Percentiles rank a stretch among this genome's conserved stretches.
Evolutionary conservation across 1,140 invertebrate genomes (phyloP).

Genomic region (Drosophila melanogaster): Release_6_plus_ISO1_MT NT_033777.3:8455501-8456000

Average conservation of each 20-base stretch:
- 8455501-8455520: slow-evolving; percentile 80
- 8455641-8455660: neutral
- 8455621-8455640: slow-evolving; percentile 12
- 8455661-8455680: neutral
- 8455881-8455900: neutral
- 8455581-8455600: slow-evolving; percentile 70
- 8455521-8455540: slow-evolving; percentile 75
- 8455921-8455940: neutral
- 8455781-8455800: slow-evolving; percentile 16
- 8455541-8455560: slow-evolving; percentile 53
- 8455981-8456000: slow-evolving; percentile 44
- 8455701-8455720: slow-evolving; percentile 67
- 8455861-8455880: slow-evolving; percentile 22
- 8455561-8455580: slow-evolving; percentile 54
- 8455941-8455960: slow-evolving; percentile 22
- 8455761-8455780: slow-evolving; percentile 17
- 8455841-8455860: slow-evolving; percentile 68
- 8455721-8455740: slow-evolving; percentile 69
- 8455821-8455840: slow-evolving; percentile 78
- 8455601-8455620: slow-evolving; percentile 42
- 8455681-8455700: slow-evolving; percentile 66
- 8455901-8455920: slow-evolving; percentile 28
- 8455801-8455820: slow-evolving; percentile 69
- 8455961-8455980: slow-evolving; percentile 47
- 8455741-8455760: slow-evolving; percentile 50